Conservation (phyloP, 2,113 vertebrate genomes). For the Dicaeum eximium region DNA sequence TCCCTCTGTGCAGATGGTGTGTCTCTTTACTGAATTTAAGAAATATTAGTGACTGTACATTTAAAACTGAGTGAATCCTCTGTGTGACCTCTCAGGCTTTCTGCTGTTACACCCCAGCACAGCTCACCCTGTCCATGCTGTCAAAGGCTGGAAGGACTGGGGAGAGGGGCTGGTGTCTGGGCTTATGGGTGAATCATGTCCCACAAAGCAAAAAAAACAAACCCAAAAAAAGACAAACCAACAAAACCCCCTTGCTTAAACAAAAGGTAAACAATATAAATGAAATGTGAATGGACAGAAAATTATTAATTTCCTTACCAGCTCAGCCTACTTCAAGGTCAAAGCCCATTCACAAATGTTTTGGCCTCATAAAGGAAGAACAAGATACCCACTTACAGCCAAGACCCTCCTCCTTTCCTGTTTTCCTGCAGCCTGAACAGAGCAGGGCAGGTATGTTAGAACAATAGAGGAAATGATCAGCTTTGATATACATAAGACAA, state of each 20-base stretch:
- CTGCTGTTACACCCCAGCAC: background rate
- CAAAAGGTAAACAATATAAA: background rate
- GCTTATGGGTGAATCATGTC: background rate
- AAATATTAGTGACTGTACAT: background rate
- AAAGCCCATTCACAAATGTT: conserved; percentile 12
- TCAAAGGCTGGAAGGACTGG: background rate
- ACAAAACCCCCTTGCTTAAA: background rate
- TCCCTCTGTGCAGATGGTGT: background rate
- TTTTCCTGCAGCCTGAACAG: background rate
- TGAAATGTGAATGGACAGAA: background rate
- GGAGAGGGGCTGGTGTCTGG: background rate
- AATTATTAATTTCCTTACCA: background rate
- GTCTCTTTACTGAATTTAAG: background rate
- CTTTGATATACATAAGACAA: background rate
- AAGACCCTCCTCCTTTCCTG: background rate
- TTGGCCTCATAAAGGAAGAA: background rate
- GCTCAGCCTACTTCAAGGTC: background rate
- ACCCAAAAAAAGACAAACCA: background rate
- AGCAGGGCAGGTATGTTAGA: background rate
- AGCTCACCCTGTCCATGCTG: background rate
- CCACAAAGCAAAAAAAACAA: background rate
- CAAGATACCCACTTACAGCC: background rate
- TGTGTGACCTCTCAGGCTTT: background rate
- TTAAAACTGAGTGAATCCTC: background rate
- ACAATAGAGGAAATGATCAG: background rate